Evolutionary conservation across 2,888 invertebrate species (phyloP).

Genomic region (Liopterus haemorrhoidalis): DNA sequence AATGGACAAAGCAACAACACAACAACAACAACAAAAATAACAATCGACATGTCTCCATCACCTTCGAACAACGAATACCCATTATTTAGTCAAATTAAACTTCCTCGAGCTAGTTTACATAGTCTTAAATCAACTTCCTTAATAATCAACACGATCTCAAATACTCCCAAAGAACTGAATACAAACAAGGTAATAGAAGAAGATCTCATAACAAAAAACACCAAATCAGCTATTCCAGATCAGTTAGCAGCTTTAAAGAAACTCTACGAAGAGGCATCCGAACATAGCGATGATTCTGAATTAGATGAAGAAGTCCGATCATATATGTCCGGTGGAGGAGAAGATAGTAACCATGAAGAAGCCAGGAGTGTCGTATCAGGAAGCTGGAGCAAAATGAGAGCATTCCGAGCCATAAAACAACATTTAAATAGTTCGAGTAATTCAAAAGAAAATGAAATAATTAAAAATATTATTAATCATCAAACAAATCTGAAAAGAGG

Average conservation of each 20-base stretch:
- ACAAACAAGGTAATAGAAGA: constrained; percentile 29
- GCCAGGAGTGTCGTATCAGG: constrained; percentile 47
- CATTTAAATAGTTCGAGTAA: constrained; percentile 27
- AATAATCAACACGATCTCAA: constrained; percentile 43
- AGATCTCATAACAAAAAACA: constrained; percentile 15
- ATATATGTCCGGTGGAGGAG: constrained; percentile 45
- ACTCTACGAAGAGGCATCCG: constrained; percentile 43
- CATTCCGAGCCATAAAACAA: constrained; percentile 44
- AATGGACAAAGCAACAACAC: constrained; percentile 38
- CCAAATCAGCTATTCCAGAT: constrained; percentile 32
- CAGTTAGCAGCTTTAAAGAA: constrained; percentile 44
- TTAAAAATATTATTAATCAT: constrained; percentile 21
- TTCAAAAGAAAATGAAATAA: constrained; percentile 8
- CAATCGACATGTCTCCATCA: constrained; percentile 44
- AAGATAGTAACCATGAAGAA: constrained; percentile 37
- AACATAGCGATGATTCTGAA: constrained; percentile 49
- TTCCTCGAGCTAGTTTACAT: constrained; percentile 37
- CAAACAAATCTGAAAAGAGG: constrained; percentile 21
- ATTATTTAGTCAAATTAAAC: constrained; percentile 26
- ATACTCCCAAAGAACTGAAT: constrained; percentile 32
- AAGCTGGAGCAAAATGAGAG: constrained; percentile 55
- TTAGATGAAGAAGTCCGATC: constrained; percentile 58
- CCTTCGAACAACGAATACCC: constrained; percentile 31
- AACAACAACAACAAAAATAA: constrained; percentile 46
- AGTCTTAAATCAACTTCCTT: constrained; percentile 47